A percentile compares a stretch with the other conserved stretches of the same genome.
Evolutionary conservation across 2,113 vertebrate species (phyloP).

Genomic region (Ceyx margarethae): DNA sequence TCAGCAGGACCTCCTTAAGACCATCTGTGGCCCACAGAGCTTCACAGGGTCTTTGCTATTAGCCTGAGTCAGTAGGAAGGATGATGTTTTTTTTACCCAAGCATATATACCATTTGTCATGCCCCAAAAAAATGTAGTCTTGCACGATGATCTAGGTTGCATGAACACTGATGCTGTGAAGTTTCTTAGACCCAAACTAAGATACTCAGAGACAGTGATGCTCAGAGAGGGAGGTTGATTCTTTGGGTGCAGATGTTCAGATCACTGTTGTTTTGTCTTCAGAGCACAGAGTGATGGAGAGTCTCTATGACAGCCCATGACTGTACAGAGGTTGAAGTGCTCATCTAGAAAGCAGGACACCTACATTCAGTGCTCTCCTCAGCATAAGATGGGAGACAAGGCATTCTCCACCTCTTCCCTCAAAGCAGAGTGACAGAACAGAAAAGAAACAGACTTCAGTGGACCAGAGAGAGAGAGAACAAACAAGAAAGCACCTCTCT

Average conservation of each 20-base stretch:
- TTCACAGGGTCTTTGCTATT: background rate
- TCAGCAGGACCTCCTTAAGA: background rate
- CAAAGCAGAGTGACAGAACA: background rate
- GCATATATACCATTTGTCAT: background rate
- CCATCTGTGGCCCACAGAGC: background rate
- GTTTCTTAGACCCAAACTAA: background rate
- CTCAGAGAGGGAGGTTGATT: background rate
- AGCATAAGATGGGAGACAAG: background rate
- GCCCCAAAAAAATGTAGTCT: background rate
- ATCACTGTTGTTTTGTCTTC: background rate
- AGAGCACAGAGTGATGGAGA: background rate
- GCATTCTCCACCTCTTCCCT: background rate
- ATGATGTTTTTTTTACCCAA: background rate
- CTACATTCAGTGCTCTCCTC: background rate
- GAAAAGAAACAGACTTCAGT: background rate
- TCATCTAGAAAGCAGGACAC: background rate
- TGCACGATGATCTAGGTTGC: background rate
- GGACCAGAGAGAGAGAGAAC: background rate
- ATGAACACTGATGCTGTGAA: background rate
- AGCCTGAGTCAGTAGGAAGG: background rate
- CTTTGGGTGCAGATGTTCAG: background rate
- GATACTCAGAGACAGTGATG: background rate
- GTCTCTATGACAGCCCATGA: background rate
- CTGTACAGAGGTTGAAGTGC: background rate
- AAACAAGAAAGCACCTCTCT: background rate